Conservation (phyloP, 2,797 vertebrate genomes). For the Eptatretus atami region DNA sequence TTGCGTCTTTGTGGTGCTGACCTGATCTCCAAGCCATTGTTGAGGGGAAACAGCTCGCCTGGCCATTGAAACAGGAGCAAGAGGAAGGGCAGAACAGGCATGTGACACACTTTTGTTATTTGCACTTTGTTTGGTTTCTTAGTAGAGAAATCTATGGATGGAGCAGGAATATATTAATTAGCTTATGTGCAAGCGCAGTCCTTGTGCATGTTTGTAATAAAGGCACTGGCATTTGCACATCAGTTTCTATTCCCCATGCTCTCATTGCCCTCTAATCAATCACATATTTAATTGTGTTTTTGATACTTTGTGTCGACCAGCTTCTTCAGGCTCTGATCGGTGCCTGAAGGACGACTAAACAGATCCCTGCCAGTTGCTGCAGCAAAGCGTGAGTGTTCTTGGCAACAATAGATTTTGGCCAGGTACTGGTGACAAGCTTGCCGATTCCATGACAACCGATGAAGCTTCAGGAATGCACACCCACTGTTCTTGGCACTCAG, state of each 20-base stretch:
- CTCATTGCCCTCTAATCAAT: background rate
- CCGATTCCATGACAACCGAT: too few species aligned
- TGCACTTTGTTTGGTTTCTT: background rate
- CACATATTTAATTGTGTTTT: background rate
- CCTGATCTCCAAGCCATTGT: conserved; percentile 32
- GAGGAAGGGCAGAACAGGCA: conserved; percentile 48
- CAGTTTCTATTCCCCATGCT: background rate
- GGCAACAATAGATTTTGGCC: too few species aligned
- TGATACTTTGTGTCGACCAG: too few species aligned
- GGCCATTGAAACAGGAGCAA: conserved; percentile 31
- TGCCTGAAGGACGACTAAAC: too few species aligned
- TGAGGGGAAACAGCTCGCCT: conserved; percentile 45
- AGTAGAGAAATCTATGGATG: conserved; percentile 1
- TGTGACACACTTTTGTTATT: conserved; percentile 2
- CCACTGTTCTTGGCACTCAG: too few species aligned
- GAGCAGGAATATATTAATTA: background rate
- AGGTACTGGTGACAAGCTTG: too few species aligned
- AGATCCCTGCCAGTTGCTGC: too few species aligned
- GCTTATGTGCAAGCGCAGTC: background rate
- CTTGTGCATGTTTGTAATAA: background rate
- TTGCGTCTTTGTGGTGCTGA: conserved; percentile 33
- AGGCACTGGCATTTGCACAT: background rate
- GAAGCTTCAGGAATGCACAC: too few species aligned
- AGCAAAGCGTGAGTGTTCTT: too few species aligned
- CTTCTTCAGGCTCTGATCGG: too few species aligned